phyloP scores from a whole-genome alignment of 2,797 vertebrate genomes.

The Pristis pectinata region DNA sequence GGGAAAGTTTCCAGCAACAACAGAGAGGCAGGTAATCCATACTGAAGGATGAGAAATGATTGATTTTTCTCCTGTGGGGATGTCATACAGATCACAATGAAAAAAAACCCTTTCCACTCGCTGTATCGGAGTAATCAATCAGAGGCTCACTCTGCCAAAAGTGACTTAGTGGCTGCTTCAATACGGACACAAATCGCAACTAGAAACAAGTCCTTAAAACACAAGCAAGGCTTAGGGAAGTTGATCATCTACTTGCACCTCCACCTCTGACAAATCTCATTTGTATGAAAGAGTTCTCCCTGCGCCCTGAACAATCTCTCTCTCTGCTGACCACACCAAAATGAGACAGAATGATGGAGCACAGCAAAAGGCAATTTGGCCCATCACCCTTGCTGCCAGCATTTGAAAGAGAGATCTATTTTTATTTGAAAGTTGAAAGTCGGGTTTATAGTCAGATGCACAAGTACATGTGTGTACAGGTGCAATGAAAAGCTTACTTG shows the following conservation, averaged over 20 bases:
- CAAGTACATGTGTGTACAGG: too few species aligned
- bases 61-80: slow-evolving; percentile 57
- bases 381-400: background rate
- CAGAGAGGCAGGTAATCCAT: slow-evolving; percentile 25
- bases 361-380: background rate
- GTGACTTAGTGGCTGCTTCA: background rate
- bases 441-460: too few species aligned
- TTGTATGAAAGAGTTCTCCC: background rate
- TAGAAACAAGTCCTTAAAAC: background rate
- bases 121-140: slow-evolving; percentile 70
- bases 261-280: background rate
- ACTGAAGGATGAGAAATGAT: slow-evolving; percentile 37
- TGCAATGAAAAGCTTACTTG: too few species aligned
- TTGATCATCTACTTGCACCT: background rate
- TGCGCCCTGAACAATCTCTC: background rate
- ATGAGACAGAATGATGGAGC: background rate
- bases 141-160: slow-evolving; percentile 36
- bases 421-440: too few species aligned
- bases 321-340: background rate
- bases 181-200: background rate
- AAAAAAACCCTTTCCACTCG: slow-evolving; percentile 69
- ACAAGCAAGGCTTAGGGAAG: background rate
- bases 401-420: background rate
- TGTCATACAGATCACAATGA: slow-evolving; percentile 59
- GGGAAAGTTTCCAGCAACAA: background rate